Base-by-base conservation (phyloP, 1,140 invertebrate species). In the Nymphalis io region DNA sequence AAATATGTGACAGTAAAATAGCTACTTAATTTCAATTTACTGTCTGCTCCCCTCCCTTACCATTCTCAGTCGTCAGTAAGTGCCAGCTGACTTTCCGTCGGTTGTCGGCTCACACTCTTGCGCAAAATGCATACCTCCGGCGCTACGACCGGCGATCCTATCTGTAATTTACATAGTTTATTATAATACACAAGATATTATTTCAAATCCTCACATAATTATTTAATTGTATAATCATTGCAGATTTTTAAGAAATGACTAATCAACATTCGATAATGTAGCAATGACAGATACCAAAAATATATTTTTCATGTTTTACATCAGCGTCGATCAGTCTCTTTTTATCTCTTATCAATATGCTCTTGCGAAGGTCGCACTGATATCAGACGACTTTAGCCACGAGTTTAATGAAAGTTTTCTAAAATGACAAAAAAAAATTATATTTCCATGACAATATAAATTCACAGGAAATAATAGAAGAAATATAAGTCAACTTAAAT, bases 311-410 rank as follows among this genome's bases (percentile, higher is more conserved):
- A 60, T 60, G 64, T 27, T 55, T 67, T 62, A 67, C 23, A 60
- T 42, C 42, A 48, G 51, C 23, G 38, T 38, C 64, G 27, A 61
- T 42, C 64, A 51, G 70, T 38, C 68, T 74, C 82, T 51, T 51
- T 18, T 85, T 91, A 91, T 91, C 89, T 87, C 76, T 90, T 90
- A 91, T 90, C 88, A 90, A 88, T 81, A 81, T 88, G 83, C 83
- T 89, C 87, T 87, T 83, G 81, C 74, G 82, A 91, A 91, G 88
- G 89, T 88, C 87, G 80, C 60, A 38, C 72, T 82, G 89, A 91
- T 91, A 91, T 81, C 72, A 74, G 67, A 69, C 60, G 48, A 60
- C 60, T 21, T 51, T 69, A 46, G 58, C 69, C 58, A 38, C 51
- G 53, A 60, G 44, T 51, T 60, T 23, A 67, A 70, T 58, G 68